Percentiles rank a stretch among this genome's conserved stretches.
These are phyloP conservation scores for Cryptotis parvus DNA, from an alignment of 2,113 vertebrate genomes.

Conservation along the genomic window DNA sequence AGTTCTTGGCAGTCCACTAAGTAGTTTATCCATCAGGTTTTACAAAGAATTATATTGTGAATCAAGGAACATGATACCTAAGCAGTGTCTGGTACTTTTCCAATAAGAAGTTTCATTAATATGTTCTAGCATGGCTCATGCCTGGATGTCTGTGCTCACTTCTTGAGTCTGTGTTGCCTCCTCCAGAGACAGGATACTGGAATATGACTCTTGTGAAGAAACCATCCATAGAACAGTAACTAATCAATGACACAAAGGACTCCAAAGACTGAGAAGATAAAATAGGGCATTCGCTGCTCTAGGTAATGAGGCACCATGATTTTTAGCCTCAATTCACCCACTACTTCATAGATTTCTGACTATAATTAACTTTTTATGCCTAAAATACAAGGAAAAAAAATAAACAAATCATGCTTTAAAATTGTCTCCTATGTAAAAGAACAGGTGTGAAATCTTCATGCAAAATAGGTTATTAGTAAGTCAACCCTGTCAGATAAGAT, in stretches of 20 bases:
- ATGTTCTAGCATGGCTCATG: neutral
- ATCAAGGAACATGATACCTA: constrained; percentile 60
- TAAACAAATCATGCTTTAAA: neutral
- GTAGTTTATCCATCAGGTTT: neutral
- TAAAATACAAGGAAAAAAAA: neutral
- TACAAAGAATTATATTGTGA: neutral
- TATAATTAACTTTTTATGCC: neutral
- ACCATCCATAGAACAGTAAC: neutral
- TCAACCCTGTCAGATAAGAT: neutral
- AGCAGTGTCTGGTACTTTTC: constrained; percentile 65
- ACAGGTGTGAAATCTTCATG: constrained; percentile 11
- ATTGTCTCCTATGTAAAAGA: neutral
- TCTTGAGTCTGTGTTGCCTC: neutral
- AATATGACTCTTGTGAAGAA: constrained; percentile 11
- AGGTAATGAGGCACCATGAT: neutral
- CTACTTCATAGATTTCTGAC: neutral
- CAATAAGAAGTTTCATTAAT: constrained; percentile 51
- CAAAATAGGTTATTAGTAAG: constrained; percentile 48
- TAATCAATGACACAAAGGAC: neutral
- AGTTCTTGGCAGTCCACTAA: neutral
- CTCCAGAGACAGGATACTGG: neutral
- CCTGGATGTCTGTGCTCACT: neutral
- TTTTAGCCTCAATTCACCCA: constrained; percentile 15
- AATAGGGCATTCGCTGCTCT: neutral
- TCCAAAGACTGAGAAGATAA: neutral